phyloP scores from a whole-genome alignment of 2,797 vertebrate species.

The Phyllotis vaccarum region DNA sequence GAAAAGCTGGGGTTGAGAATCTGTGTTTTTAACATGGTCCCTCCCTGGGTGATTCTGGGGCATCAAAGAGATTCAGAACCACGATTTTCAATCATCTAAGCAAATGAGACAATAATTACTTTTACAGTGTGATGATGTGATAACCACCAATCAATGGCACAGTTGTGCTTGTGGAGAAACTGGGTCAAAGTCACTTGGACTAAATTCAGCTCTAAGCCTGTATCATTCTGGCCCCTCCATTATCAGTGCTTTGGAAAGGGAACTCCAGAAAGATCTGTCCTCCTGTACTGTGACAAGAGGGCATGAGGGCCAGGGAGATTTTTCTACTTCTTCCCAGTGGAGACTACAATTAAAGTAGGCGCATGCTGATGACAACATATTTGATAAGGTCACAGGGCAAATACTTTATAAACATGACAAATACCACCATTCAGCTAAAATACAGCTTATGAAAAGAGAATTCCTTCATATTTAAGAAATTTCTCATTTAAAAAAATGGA shows the following conservation, averaged over 20 bases:
- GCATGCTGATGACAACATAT: background rate
- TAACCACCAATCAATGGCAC: background rate
- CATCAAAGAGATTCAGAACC: constrained; percentile 22
- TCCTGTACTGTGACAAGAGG: background rate
- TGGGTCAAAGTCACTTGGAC: background rate
- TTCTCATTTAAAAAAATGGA: too few species aligned
- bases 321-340: background rate
- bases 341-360: background rate
- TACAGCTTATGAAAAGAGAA: background rate
- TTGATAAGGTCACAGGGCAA: background rate
- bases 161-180: constrained; percentile 37
- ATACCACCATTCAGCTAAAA: background rate
- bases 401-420: background rate
- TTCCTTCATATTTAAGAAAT: background rate
- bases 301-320: background rate
- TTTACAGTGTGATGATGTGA: constrained; percentile 31
- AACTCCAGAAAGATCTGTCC: background rate
- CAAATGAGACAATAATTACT: constrained; percentile 20
- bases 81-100: constrained; percentile 31
- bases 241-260: constrained; percentile 33
- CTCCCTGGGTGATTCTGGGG: constrained; percentile 22
- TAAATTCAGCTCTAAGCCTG: constrained; percentile 34
- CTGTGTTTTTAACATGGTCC: background rate
- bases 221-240: background rate
- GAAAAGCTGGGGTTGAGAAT: constrained; percentile 27